Evolutionary conservation across 2,888 invertebrate species (phyloP), one percentile per base, ranked within the genome.

Genomic region (Drosophila hawaiiensis): DNA sequence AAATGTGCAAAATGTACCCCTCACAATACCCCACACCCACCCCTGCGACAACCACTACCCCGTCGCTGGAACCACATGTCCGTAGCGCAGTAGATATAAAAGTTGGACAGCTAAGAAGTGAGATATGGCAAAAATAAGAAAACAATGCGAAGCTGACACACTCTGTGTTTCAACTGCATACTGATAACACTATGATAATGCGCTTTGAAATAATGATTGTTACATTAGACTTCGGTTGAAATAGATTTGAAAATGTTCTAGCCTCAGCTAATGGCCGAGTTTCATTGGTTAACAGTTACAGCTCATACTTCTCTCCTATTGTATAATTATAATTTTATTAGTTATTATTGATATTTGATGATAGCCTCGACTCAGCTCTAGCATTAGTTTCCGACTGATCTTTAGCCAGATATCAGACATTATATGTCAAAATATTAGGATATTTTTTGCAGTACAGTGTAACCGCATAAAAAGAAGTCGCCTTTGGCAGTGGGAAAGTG

Each of bases 401-500:
- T 16, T n/a, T 33, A 22, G 4, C 9, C n/a, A 12, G 50, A 37
- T 63, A 41, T 72, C 53, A 58, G 50, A 28, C n/a, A 43, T 28
- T 56, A 50, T 56, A 56, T 69, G 50, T 28, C 49, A 37, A 39
- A 53, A 41, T 37, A 56, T 49, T 43, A 55, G 56, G 28, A 68
- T 28, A 25, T 3, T 37, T 53, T 53, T 52, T 41, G 50, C 70
- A 52, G 75, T 50, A 66, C 62, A 70, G 73, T 63, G 63, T 66
- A 66, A 56, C 31, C 62, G 56, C 37, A 43, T 50, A 73, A 59
- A 64, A 50, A 52, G 58, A 58, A 37, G 66, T 70, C 54, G 67
- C 70, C 74, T 37, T 52, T 70, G 66, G 69, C 64, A 59, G 67
- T 64, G 47, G 43, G 39, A 75, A 76, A 76, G 72, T 68, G 73